Evolutionary conservation across 2,888 invertebrate species (phyloP), one percentile per base, ranked within the genome.

Genomic region (Idaea biselata): DNA sequence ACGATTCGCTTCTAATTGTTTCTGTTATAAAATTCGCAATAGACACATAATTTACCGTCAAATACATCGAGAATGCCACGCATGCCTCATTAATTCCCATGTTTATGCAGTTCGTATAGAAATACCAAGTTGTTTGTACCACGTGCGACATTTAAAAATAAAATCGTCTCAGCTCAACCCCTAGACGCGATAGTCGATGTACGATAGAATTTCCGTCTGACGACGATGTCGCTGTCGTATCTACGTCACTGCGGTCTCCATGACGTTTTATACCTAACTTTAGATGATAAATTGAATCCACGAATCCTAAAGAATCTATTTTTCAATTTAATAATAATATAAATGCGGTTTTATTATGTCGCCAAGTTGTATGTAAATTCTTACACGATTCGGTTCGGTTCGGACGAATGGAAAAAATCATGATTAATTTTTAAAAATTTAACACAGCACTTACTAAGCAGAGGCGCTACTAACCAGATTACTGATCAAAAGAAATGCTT

Each of bases 61-160:
- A 44, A 44, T 44, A 8, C 44, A 44, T 44, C 14, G 44, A 44
- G 14, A 44, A 44, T 44, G 14, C 44, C 44, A 14, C 44, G 44
- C 44, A 44, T 44, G 44, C 44, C 44, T 44, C 61, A 55, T 60
- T 32, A 59, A 54, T 60, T 60, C 55, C 17, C 57, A 62, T 58
- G 58, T 55, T 55, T 63, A 63, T 66, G 63, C 65, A 62, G 62
- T 60, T 63, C 63, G 59, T 68, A 65, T 73, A 70, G 69, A 65
- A 74, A 72, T 63, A 56, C 62, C 70, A 66, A 76, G 44, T 44
- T 71, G 68, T 64, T 69, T 63, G 57, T 66, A 67, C 68, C 74
- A 73, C 71, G 76, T 76, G 72, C 63, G 68, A 44, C 14, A 68
- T 73, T 74, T 71, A 71, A 71, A 76, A 77, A 77, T 76, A 78